These are phyloP conservation scores for Leptoteleia sp. DNA, from an alignment of 1,140 invertebrate species.

Conservation along the genomic window DNA sequence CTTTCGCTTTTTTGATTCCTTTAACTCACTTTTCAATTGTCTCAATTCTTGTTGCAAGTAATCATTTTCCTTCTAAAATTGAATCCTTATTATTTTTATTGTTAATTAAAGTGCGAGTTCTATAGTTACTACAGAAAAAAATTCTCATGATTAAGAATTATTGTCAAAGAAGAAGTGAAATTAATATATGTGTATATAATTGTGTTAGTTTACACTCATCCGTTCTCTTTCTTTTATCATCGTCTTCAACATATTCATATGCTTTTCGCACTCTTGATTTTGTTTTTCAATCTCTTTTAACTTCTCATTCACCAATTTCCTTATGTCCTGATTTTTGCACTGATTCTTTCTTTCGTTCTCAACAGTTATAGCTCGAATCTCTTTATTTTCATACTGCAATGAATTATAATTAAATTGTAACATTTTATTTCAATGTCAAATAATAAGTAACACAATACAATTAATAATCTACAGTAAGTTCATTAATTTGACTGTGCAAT, in stretches of 20 bases:
- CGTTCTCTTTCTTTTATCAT: not conserved
- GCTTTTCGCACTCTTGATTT: not conserved
- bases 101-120: too few species aligned
- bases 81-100: not conserved
- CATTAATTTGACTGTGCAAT: not conserved
- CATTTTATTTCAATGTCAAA: too few species aligned
- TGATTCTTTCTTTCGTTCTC: too few species aligned
- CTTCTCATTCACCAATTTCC: not conserved
- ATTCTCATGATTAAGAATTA: too few species aligned
- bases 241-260: not conserved
- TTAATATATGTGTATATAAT: too few species aligned
- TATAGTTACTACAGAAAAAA: too few species aligned
- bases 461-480: too few species aligned
- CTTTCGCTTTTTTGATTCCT: not conserved
- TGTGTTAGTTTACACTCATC: too few species aligned
- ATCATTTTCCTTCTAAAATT: not conserved
- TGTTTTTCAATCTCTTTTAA: not conserved
- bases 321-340: too few species aligned
- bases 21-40: not conserved
- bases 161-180: too few species aligned
- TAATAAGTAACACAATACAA: too few species aligned
- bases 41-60: not conserved
- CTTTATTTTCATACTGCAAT: conserved; percentile 5
- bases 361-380: not conserved
- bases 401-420: not conserved